Evolutionary conservation across 2,797 vertebrate species (phyloP).

Genomic region (Molothrus aeneus): DNA sequence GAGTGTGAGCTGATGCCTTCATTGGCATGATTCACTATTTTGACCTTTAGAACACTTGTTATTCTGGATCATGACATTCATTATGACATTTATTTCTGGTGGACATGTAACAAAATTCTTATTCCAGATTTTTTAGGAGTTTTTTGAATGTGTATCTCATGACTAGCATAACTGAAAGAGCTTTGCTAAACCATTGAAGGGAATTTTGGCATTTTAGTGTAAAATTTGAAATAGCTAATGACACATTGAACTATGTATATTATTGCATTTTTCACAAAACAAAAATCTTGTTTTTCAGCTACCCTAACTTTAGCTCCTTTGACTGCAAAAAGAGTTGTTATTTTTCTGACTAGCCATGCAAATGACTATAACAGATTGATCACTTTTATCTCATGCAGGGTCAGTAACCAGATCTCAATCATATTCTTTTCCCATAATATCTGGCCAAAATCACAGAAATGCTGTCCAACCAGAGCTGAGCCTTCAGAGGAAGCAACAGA

Average conservation of each 20-base stretch:
- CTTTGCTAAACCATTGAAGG: background rate
- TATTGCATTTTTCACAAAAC: background rate
- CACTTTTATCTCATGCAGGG: background rate
- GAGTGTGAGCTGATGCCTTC: background rate
- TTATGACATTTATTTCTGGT: background rate
- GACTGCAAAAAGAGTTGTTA: background rate
- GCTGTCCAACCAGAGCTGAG: accelerated
- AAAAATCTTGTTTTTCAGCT: background rate
- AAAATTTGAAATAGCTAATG: background rate
- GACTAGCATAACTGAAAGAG: background rate
- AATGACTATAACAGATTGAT: background rate
- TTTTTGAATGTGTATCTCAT: background rate
- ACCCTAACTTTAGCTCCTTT: background rate
- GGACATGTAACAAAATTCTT: background rate
- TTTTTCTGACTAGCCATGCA: background rate
- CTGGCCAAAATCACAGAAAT: background rate
- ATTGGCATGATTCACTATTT: background rate
- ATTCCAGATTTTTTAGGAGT: accelerated
- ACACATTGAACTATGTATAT: accelerated
- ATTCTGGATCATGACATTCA: background rate
- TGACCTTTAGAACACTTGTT: background rate
- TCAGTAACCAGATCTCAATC: background rate
- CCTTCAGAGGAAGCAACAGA: background rate
- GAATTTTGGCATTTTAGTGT: accelerated
- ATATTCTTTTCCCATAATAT: background rate